Evolutionary conservation across 2,113 vertebrate genomes (phyloP), one percentile per base, ranked within the genome.

Genomic region (Spea bombifrons): DNA sequence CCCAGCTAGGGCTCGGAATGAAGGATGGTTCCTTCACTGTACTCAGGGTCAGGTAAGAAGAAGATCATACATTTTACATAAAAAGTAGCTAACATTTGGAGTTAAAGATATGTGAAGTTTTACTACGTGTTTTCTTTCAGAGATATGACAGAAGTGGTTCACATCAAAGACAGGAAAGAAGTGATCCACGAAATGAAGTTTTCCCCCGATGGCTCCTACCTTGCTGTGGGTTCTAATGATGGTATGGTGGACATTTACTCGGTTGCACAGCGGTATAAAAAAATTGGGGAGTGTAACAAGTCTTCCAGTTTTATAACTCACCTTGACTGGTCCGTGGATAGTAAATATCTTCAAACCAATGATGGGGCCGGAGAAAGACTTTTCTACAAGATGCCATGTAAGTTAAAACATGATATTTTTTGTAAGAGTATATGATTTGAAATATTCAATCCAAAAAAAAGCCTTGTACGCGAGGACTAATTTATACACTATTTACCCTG

Each of bases 121-220:
- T n/a, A n/a, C 48, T 43, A 43, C 53, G 15, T 75, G 76, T 82
- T 57, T 75, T 84, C 57, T 79, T 84, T 59, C 86, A 99, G 97
- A 90, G 97, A 99, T 87, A 99, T 99, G 97, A 97, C 97, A 0
- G 97, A 99, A 88, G 94, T 99, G 1, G 97, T 99, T 69, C 97
- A 98, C 88, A 96, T 99, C 83, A 97, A 97, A 87, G 97, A 99
- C 84, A 87, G 96, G 65, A 97, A 98, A 88, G 97, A 99, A 86
- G 97, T 97, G 57, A 96, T 99, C 85, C 97, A 99, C 0, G 97
- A 99, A 88, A 94, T 99, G 87, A 98, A 98, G 82, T 99, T 98
- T 76, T 98, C 96, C 15, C 97, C 96, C 0, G 97, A 99, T 4
- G 95, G 97, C 12, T 92, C 92, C 78, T 96, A 94, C 84, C 90